These are phyloP conservation scores for Drosophila peninsularis DNA, from an alignment of 2,888 invertebrate genomes.

Conservation along the genomic window DNA sequence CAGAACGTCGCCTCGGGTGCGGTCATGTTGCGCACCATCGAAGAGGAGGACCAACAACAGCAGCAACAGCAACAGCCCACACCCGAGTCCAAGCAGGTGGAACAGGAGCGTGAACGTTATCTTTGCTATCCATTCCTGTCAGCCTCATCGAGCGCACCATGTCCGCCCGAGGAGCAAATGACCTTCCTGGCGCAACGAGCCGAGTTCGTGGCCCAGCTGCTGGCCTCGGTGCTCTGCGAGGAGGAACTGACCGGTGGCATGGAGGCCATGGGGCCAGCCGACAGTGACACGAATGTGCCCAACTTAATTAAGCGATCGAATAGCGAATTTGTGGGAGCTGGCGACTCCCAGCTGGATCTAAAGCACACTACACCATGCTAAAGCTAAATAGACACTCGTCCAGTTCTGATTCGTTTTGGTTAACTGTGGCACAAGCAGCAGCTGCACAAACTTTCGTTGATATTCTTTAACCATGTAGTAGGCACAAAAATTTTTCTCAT, in stretches of 20 bases:
- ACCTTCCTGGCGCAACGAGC: slow-evolving; percentile 54
- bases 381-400: slow-evolving; percentile 10
- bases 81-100: slow-evolving; percentile 19
- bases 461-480: slow-evolving; percentile 10
- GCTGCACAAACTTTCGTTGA: slow-evolving; percentile 21
- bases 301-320: slow-evolving; percentile 31
- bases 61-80: slow-evolving; percentile 17
- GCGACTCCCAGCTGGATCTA: slow-evolving; percentile 50
- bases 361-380: slow-evolving; percentile 32
- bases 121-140: slow-evolving; percentile 52
- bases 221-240: slow-evolving; percentile 59
- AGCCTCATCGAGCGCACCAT: background rate
- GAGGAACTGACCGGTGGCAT: slow-evolving; percentile 42
- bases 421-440: slow-evolving; percentile 7
- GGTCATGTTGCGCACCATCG: slow-evolving; percentile 28
- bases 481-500: slow-evolving; percentile 39
- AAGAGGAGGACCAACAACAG: slow-evolving; percentile 38
- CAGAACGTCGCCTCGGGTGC: slow-evolving; percentile 10
- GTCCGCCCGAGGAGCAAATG: slow-evolving; percentile 27
- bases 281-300: background rate
- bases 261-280: background rate
- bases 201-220: slow-evolving; percentile 64
- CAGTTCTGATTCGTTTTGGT: slow-evolving; percentile 21
- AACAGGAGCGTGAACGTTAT: slow-evolving; percentile 49
- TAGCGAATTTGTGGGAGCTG: slow-evolving; percentile 51